Evolutionary conservation across 2,888 invertebrate species (phyloP), one percentile per base, ranked within the genome.

Genomic region (Cantharis nigra): DNA sequence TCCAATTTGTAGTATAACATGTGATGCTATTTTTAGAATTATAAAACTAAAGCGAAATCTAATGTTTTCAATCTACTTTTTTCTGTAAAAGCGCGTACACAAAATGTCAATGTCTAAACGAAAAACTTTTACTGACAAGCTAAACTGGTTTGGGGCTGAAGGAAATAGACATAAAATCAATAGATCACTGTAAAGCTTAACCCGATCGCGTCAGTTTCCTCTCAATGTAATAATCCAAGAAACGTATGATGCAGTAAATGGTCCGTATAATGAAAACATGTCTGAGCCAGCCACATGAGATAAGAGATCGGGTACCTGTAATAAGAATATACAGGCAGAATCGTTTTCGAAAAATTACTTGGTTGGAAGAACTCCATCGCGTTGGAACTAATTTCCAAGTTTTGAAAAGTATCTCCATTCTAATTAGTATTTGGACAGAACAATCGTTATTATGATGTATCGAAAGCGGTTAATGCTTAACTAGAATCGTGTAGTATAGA

Each of bases 401-500:
- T 70, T 71, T 67, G 69, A 78, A 78, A 78, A 76, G n/a, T 62
- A n/a, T n/a, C 49, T 49, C 49, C n/a, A 74, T 74, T 74, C 74
- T 78, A 79, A 80, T 80, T 79, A 78, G 71, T 64, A 76, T 78
- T 78, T 76, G 75, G 79, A 75, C 78, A 79, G 70, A 75, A 63
- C 69, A 75, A 72, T 71, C 70, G 79, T 78, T 78, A 75, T 69
- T 71, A 75, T 80, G 77, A 81, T 81, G 74, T 80, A 81, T 80
- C 75, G 72, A 71, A 77, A 78, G 75, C 72, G 76, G 74, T 77
- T 79, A 76, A 76, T 74, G 79, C 74, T 76, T 80, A 76, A 79
- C 77, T 71, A 77, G 80, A 80, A 74, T 74, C 74, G 74, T 71
- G 76, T 76, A 76, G 76, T 76, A 81, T 78, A 81, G 81, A 82